phyloP scores from a whole-genome alignment of 1,140 invertebrate species.

The Drosophila gunungcola region DNA sequence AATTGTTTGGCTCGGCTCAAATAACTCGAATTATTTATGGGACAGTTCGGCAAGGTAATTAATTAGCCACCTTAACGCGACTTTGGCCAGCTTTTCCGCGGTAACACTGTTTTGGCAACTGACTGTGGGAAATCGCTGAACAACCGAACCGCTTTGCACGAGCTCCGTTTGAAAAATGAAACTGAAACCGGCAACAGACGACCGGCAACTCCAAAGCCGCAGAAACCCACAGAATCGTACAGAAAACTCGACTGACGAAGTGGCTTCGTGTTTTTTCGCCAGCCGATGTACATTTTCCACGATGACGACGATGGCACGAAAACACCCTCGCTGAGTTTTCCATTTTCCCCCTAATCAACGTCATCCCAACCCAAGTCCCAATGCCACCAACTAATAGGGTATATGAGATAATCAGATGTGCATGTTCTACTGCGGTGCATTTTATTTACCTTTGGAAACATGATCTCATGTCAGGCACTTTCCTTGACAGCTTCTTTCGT shows the following conservation, averaged over 20 bases:
- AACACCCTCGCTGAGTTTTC: slow-evolving; percentile 49
- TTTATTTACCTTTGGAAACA: slow-evolving; percentile 49
- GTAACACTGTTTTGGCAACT: slow-evolving; percentile 3
- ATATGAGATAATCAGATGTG: slow-evolving; percentile 45
- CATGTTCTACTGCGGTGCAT: slow-evolving; percentile 3
- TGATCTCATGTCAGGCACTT: slow-evolving; percentile 58
- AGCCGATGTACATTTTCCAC: slow-evolving; percentile 23
- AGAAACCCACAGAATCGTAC: slow-evolving; percentile 43
- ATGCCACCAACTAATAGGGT: slow-evolving; percentile 15
- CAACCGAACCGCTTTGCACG: slow-evolving; percentile 70
- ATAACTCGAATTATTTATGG: slow-evolving; percentile 33
- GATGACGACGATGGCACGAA: slow-evolving; percentile 11
- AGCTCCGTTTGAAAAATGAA: slow-evolving; percentile 70
- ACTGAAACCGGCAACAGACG: slow-evolving; percentile 59
- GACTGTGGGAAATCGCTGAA: slow-evolving; percentile 28
- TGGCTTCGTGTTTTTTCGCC: slow-evolving; percentile 22
- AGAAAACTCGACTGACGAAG: slow-evolving; percentile 42
- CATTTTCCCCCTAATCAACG: slow-evolving; percentile 26
- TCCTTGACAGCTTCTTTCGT: slow-evolving; percentile 30
- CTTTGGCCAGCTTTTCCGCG: slow-evolving; percentile 30
- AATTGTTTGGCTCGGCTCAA: slow-evolving; percentile 17
- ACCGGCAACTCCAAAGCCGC: slow-evolving; percentile 53
- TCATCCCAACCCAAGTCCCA: slow-evolving; percentile 10
- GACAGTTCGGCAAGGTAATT: slow-evolving; percentile 38
- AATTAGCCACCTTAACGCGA: slow-evolving; percentile 47